Evolutionary conservation across 2,888 invertebrate species (phyloP), one percentile per base, ranked within the genome.

Genomic region (Oligia latruncula): DNA sequence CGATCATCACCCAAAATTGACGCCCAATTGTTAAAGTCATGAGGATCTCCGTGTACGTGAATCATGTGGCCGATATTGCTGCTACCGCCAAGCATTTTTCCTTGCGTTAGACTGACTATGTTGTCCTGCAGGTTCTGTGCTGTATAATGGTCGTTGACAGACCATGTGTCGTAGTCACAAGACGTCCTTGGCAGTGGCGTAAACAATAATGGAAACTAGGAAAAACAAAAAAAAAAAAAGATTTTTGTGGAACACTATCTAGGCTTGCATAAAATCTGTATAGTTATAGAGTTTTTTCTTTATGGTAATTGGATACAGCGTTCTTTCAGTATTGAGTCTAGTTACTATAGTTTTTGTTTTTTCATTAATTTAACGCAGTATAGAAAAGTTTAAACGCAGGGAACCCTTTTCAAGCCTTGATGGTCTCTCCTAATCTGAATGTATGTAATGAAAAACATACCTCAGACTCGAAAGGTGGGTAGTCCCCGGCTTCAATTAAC

Each of bases 21-120:
- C 0, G 89, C 91, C 94, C 93, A 94, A 4, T 52, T 35, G 4
- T 91, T 74, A n/a, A 80, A 94, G 66, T 94, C 94, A 5, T 77
- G 74, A 17, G 80, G 75, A 43, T 85, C 86, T 13, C 92, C 91
- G 52, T 91, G 89, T 8, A 90, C 86, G 65, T 92, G 89, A 13
- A 91, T 83, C 77, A 90, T 55, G 35, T 93, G 92, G 29, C 90
- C 82, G 0, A 93, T 43, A 8, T 89, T 86, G 46, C 92, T 93
- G 58, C 90, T 81, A 1, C 95, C 95, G 4, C 95, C 95, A 0
- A 94, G 81, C 90, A 93, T 91, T 71, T 91, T 92, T 1, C 93
- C 95, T 2, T 83, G 74, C 0, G 93, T 92, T 8, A 92, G 52
- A 9, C 85, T 85, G 0, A 87, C 74, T 2, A 43, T 60, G 0